These are phyloP conservation scores for Dastarcus helophoroides DNA, from an alignment of 2,888 invertebrate genomes.

Conservation along the genomic window DNA sequence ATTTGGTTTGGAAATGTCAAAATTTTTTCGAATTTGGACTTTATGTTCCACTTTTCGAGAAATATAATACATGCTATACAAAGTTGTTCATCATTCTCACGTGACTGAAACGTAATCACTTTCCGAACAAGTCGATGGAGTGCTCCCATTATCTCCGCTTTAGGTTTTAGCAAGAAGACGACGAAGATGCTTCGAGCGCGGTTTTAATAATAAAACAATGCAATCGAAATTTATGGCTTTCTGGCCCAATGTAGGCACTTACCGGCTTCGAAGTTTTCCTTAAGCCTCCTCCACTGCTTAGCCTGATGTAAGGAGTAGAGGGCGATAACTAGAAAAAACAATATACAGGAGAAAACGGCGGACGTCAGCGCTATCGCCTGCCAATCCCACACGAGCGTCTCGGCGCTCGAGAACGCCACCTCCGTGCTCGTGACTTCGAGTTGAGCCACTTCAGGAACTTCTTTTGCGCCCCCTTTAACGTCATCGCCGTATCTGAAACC, in stretches of 20 bases:
- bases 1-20: no score
- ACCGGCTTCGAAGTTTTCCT: conserved; percentile 69
- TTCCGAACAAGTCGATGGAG: no score
- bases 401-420: conserved; percentile 38
- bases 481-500: conserved; percentile 14
- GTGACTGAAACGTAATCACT: no score
- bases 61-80: no score
- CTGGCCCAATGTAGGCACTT: conserved; percentile 25
- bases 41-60: no score
- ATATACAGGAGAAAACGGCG: conserved; percentile 63
- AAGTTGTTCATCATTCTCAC: no score
- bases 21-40: no score
- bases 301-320: conserved; percentile 66
- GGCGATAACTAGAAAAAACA: conserved; percentile 69
- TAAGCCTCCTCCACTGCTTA: conserved; percentile 67
- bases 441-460: conserved; percentile 9
- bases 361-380: conserved; percentile 60
- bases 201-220: no score
- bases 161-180: no score
- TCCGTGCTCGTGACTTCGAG: conserved; percentile 32
- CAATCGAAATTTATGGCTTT: no score
- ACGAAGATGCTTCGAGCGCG: no score
- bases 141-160: no score
- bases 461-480: conserved; percentile 12
- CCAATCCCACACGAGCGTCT: conserved; percentile 54